These are phyloP conservation scores for Champsocephalus esox DNA, from an alignment of 2,797 vertebrate species.

Conservation along the genomic window DNA sequence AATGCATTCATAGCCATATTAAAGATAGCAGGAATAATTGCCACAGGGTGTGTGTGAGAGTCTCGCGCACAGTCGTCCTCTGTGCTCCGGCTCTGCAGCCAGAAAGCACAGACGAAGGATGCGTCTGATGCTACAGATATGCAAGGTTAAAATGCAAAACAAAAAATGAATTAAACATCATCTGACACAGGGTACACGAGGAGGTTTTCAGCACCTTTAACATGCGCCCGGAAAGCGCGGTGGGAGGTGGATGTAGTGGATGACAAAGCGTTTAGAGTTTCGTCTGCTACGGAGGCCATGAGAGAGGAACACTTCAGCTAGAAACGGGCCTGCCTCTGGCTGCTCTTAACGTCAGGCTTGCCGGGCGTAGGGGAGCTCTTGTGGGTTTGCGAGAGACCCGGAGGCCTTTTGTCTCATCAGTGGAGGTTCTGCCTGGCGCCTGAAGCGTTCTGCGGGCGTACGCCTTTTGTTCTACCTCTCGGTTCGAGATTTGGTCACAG, in stretches of 20 bases:
- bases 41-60: conserved; percentile 61
- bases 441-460: conserved; percentile 71
- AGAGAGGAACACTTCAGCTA: conserved; percentile 79
- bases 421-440: conserved; percentile 74
- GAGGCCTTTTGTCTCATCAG: conserved; percentile 82
- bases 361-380: conserved; percentile 72
- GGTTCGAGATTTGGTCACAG: conserved; percentile 77
- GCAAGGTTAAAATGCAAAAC: conserved; percentile 69
- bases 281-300: conserved; percentile 67
- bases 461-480: conserved; percentile 75
- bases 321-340: conserved; percentile 80
- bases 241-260: conserved; percentile 51
- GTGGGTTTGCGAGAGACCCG: conserved; percentile 78
- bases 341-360: conserved; percentile 85
- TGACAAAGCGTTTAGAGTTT: conserved; percentile 34
- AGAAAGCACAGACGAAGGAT: conserved; percentile 45
- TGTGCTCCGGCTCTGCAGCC: conserved; percentile 44
- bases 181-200: conserved; percentile 55
- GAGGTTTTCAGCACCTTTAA: conserved; percentile 59
- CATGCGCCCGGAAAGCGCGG: conserved; percentile 63
- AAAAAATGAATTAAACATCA: conserved; percentile 76
- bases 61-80: conserved; percentile 55
- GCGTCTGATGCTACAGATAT: conserved; percentile 57
- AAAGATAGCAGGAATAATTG: conserved; percentile 64
- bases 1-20: conserved; percentile 65